These are phyloP conservation scores for Pyralis farinalis DNA, from an alignment of 2,888 invertebrate species.

Conservation along the genomic window DNA sequence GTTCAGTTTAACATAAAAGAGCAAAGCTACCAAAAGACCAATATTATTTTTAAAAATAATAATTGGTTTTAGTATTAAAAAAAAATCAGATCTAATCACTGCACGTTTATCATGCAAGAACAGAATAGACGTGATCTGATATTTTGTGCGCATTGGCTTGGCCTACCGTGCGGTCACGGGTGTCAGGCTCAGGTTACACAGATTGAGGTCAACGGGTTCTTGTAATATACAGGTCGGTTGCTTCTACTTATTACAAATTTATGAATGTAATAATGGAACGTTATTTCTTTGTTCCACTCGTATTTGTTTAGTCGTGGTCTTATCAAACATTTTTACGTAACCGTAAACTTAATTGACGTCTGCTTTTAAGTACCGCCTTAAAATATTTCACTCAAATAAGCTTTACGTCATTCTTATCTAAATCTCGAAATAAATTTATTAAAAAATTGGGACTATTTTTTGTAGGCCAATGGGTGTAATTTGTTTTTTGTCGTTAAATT, in stretches of 20 bases:
- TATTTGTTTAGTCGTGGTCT: background rate
- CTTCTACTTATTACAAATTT: too few relatives aligned
- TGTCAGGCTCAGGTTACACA: conserved; percentile 4
- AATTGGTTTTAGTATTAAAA: too few relatives aligned
- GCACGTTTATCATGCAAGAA: too few relatives aligned
- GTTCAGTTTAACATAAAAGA: too few relatives aligned
- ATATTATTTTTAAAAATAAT: too few relatives aligned
- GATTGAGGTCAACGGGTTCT: conserved; percentile 8
- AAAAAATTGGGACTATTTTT: too few relatives aligned
- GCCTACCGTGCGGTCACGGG: conserved; percentile 6
- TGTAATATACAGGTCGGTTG: background rate
- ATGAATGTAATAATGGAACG: background rate
- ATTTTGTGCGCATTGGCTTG: background rate
- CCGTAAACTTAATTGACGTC: background rate
- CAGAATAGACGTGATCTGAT: conserved; percentile 2
- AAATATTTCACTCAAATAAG: background rate
- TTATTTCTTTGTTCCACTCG: background rate
- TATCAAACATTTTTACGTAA: background rate
- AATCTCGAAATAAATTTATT: too few relatives aligned
- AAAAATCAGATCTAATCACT: too few relatives aligned
- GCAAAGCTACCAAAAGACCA: too few relatives aligned
- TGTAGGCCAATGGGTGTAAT: too few relatives aligned
- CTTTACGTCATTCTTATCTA: too few relatives aligned
- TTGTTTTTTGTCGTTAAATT: too few relatives aligned
- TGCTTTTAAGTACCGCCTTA: background rate